Evolutionary conservation across 2,888 invertebrate species (phyloP).

Genomic region (Ptychoptera albimana): DNA sequence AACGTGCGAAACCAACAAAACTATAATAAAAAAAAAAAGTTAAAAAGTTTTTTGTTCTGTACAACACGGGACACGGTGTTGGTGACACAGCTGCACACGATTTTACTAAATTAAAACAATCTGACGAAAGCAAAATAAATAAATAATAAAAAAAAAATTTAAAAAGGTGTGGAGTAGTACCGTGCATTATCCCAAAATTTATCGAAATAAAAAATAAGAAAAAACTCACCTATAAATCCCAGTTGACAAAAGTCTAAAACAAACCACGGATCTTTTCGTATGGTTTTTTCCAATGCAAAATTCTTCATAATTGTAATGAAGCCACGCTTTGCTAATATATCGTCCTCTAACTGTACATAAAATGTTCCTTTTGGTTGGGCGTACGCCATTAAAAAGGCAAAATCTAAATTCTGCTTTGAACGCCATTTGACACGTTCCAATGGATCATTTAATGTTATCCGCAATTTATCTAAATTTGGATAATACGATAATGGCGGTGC

Average conservation of each 20-base stretch:
- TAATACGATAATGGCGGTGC: conserved; percentile 76
- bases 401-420: conserved; percentile 90
- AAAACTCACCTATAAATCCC: conserved; percentile 70
- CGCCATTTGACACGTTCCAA: conserved; percentile 76
- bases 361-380: conserved; percentile 74
- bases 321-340: conserved; percentile 72
- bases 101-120: neutral
- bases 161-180: neutral
- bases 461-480: conserved; percentile 64
- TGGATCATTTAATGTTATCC: conserved; percentile 71
- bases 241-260: conserved; percentile 84
- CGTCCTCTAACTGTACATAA: conserved; percentile 89
- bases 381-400: conserved; percentile 87
- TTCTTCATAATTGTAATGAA: conserved; percentile 75
- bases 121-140: neutral
- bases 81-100: no score
- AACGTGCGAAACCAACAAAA: no score
- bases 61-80: no score
- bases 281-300: conserved; percentile 62
- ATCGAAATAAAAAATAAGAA: neutral
- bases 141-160: neutral
- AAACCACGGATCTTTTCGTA: conserved; percentile 65
- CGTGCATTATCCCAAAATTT: no score
- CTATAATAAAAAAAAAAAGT: no score
- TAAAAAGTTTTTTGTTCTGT: no score